These are phyloP conservation scores for Pipistrellus pipistrellus DNA, from an alignment of 2,797 vertebrate species.

Conservation along the genomic window DNA sequence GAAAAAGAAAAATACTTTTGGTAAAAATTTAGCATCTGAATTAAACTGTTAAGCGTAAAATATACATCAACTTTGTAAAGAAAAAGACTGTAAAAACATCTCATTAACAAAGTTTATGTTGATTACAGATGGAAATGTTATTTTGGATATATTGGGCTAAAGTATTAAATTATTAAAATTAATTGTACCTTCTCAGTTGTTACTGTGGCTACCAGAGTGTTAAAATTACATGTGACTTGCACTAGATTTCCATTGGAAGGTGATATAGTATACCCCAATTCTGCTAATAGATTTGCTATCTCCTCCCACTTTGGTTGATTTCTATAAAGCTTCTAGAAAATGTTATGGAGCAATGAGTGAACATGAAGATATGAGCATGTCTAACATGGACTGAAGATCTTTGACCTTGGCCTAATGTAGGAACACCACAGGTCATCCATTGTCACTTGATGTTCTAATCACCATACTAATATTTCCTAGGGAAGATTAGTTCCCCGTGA, in stretches of 20 bases:
- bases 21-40: constrained; percentile 53
- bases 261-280: background rate
- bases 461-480: background rate
- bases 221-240: background rate
- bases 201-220: constrained; percentile 33
- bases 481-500: background rate
- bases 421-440: background rate
- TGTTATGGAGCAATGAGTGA: background rate
- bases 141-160: background rate
- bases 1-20: background rate
- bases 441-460: background rate
- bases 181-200: constrained; percentile 44
- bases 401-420: background rate
- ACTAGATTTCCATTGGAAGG: constrained; percentile 21
- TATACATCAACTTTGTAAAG: background rate
- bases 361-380: background rate
- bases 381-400: background rate
- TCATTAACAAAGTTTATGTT: background rate
- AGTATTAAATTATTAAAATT: constrained; percentile 47
- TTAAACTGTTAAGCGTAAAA: constrained; percentile 23
- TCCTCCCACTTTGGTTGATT: background rate
- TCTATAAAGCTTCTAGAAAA: constrained; percentile 32
- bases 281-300: background rate
- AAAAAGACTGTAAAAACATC: constrained; percentile 8
- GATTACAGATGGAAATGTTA: constrained; percentile 14